These are phyloP conservation scores for Marmota flaviventris DNA, from an alignment of 2,113 vertebrate genomes.

Conservation along the genomic window DNA sequence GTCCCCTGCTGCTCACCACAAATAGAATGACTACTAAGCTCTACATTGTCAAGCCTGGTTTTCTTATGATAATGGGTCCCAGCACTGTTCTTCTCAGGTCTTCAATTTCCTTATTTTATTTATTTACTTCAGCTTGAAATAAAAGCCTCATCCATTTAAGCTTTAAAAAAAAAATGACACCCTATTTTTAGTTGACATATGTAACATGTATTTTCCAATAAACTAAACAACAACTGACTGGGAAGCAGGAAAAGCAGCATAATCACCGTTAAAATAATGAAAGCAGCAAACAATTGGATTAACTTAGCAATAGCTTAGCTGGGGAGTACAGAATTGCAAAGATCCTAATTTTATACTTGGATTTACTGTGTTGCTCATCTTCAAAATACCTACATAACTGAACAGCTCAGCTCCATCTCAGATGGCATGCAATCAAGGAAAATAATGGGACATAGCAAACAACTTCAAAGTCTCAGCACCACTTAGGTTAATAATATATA, in stretches of 20 bases:
- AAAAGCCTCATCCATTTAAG: constrained; percentile 31
- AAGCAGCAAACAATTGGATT: neutral
- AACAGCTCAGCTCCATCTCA: constrained; percentile 4
- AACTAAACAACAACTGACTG: constrained; percentile 35
- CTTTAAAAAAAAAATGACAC: constrained; percentile 11
- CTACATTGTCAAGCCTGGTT: neutral
- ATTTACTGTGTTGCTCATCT: constrained; percentile 13
- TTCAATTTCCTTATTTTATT: constrained; percentile 63
- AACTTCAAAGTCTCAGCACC: constrained; percentile 75
- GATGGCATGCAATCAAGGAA: constrained; percentile 73
- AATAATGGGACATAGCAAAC: constrained; percentile 74
- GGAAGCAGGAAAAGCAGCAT: neutral
- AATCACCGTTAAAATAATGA: constrained; percentile 38
- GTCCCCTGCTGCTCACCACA: neutral
- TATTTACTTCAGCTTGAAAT: constrained; percentile 64
- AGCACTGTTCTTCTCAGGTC: constrained; percentile 39
- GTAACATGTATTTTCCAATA: constrained; percentile 67
- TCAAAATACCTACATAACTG: constrained; percentile 37
- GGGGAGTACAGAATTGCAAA: neutral
- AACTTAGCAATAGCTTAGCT: neutral
- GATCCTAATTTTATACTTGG: constrained; percentile 28
- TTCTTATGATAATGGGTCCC: neutral
- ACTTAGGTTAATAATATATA: constrained; percentile 81
- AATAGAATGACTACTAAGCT: neutral
- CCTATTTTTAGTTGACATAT: constrained; percentile 58